Base-by-base conservation (phyloP, 2,113 vertebrate species). In the Lipophrys pholis region DNA sequence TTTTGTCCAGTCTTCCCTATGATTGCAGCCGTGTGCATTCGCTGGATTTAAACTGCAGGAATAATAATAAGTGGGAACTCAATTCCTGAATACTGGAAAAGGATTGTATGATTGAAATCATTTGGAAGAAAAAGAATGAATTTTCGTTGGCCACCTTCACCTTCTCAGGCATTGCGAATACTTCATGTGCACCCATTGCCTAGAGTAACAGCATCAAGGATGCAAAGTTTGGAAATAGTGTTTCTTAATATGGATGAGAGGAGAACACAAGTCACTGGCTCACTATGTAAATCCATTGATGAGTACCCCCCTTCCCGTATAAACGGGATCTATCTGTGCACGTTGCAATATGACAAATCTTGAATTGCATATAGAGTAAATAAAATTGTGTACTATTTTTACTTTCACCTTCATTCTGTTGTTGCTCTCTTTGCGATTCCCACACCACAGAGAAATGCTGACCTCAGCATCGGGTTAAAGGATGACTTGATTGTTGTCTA, bases 201-300 rank as follows among this genome's bases (percentile, higher is more conserved):
- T 8, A 8, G 14, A 68, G 54, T 69, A 68, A 56, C 30, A 48
- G 42, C 46, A 66, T 66, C 59, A 16, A 43, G 55, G 59, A 35
- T 12, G 66, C 39, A 70, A 36, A 38, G 17, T 12, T 8, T 48
- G 60, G 11, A 48, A 72, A 43, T 6, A 0, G 17, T 42, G 64
- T 39, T 7, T 5, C 49, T 52, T 57, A 38, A 74, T 62, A 52
- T 48, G 21, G 46, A 80, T 36, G 14, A 69, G 17, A 42, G 49
- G 21, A 36, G 50, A 73, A 42, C 40, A 55, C 9, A 42, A 53
- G 42, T 45, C 51, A 21, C 51, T 40, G 35, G 38, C 38, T 59
- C 54, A 14, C 41, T 0, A 38, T 60, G 46, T 42, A 69, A 71
- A 63, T 71, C 56, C 51, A 57, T 41, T 56, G 42, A 52, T 63